Percentiles rank a stretch among this genome's conserved stretches.
These are phyloP conservation scores for Poeciliopsis retropinna DNA, from an alignment of 2,113 vertebrate species.

Conservation along the genomic window DNA sequence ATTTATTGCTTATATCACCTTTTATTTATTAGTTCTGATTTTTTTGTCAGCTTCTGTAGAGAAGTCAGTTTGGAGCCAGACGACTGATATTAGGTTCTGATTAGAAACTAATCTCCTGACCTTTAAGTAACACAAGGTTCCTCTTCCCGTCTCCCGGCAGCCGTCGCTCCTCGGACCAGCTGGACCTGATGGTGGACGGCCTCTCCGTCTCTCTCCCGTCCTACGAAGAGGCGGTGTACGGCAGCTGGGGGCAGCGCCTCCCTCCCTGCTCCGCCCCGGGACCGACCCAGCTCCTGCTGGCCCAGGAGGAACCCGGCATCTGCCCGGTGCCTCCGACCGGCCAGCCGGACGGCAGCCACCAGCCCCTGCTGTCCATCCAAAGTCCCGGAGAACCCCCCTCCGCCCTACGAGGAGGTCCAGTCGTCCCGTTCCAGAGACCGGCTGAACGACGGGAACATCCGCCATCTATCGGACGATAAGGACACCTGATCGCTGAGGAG, in stretches of 20 bases:
- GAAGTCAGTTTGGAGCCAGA: no score
- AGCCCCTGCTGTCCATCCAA: slow-evolving; percentile 40
- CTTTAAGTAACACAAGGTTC: no score
- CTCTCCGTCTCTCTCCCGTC: slow-evolving; percentile 74
- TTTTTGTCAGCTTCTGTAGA: no score
- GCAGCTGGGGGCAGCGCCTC: slow-evolving; percentile 77
- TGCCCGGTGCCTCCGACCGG: slow-evolving; percentile 29
- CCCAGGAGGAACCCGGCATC: slow-evolving; percentile 52
- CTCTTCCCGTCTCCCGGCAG: slow-evolving; percentile 28
- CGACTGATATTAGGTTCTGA: no score
- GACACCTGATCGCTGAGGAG: slow-evolving; percentile 54
- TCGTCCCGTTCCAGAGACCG: slow-evolving; percentile 31
- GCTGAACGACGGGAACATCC: slow-evolving; percentile 29
- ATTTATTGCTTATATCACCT: no score
- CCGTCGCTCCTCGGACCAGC: slow-evolving; percentile 79
- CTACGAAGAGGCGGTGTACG: slow-evolving; percentile 81
- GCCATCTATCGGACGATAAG: slow-evolving; percentile 67
- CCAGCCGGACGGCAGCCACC: slow-evolving; percentile 36
- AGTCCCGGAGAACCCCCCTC: slow-evolving; percentile 63
- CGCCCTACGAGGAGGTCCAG: slow-evolving; percentile 75
- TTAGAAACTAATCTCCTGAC: no score
- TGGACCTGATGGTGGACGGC: slow-evolving; percentile 78
- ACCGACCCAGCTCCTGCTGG: slow-evolving; percentile 76
- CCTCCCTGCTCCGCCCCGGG: slow-evolving; percentile 39
- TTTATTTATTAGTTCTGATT: no score